Percentiles rank a stretch among this genome's conserved stretches.
Conservation (phyloP, 2,113 vertebrate genomes). For the Gasterosteus aculeatus region DNA sequence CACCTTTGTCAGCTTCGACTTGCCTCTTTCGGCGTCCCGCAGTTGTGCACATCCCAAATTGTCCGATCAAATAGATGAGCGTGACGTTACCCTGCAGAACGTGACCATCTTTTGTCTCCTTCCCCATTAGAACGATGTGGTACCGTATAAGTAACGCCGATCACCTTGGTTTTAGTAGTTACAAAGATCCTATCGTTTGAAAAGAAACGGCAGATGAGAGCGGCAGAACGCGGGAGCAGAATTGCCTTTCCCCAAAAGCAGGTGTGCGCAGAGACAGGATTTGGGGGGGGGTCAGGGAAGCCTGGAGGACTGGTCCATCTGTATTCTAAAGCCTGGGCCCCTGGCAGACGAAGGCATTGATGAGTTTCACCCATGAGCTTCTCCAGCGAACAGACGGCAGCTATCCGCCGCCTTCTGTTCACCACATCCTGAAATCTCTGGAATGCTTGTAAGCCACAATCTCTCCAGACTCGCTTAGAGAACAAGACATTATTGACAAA, state of each 20-base stretch:
- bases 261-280: constrained; percentile 67
- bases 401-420: constrained; percentile 51
- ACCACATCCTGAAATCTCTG: constrained; percentile 80
- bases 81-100: background rate
- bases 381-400: constrained; percentile 53
- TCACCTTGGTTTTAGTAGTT: background rate
- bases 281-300: constrained; percentile 57
- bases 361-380: constrained; percentile 57
- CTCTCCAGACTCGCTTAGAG: constrained; percentile 59
- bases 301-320: constrained; percentile 58
- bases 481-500: constrained; percentile 65
- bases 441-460: constrained; percentile 71
- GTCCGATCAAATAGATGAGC: background rate
- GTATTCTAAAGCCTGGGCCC: constrained; percentile 63
- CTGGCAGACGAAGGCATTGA: constrained; percentile 71
- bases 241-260: constrained; percentile 51
- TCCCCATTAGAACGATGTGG: background rate
- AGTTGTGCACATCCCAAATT: constrained; percentile 11
- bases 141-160: background rate
- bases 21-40: constrained; percentile 27
- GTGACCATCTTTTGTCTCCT: background rate
- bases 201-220: constrained; percentile 57
- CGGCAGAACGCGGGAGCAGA: constrained; percentile 60
- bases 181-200: constrained; percentile 52
- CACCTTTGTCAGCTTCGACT: constrained; percentile 6